A percentile compares a stretch with the other conserved stretches of the same genome.
Evolutionary conservation across 2,888 invertebrate species (phyloP).

Genomic region (Microplitis deprimator): DNA sequence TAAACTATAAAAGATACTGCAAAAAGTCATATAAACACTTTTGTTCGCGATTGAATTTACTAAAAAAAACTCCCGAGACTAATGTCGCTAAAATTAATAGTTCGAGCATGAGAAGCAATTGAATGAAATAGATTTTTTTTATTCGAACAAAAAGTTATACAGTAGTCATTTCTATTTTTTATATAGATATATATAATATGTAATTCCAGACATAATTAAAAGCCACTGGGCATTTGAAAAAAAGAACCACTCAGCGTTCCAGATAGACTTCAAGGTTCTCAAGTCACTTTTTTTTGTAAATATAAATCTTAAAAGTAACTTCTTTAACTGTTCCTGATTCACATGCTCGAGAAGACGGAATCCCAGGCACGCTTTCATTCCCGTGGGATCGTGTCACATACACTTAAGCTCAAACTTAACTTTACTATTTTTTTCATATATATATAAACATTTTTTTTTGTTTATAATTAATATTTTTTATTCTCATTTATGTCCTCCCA

Average conservation of each 20-base stretch:
- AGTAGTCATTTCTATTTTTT: neutral
- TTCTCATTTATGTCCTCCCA: neutral
- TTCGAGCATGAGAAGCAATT: neutral
- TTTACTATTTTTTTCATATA: neutral
- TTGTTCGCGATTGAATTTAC: neutral
- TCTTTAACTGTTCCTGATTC: conserved; percentile 2
- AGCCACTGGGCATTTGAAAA: neutral
- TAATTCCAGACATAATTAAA: neutral
- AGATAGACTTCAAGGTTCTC: conserved; percentile 33
- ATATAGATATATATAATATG: neutral
- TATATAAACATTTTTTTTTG: neutral
- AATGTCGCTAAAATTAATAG: neutral
- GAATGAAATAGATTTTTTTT: neutral
- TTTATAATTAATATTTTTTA: neutral
- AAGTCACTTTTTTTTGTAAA: conserved; percentile 22
- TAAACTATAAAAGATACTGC: too few relatives aligned
- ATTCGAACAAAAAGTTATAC: neutral
- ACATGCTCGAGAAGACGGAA: neutral
- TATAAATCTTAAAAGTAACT: conserved; percentile 23
- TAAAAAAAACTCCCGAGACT: neutral
- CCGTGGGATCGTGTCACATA: neutral
- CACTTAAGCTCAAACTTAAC: neutral
- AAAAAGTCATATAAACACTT: neutral
- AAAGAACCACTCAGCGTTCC: conserved; percentile 26
- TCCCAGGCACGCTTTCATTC: neutral